Conservation (phyloP, 2,888 invertebrate species). For the Acleris laterana region DNA sequence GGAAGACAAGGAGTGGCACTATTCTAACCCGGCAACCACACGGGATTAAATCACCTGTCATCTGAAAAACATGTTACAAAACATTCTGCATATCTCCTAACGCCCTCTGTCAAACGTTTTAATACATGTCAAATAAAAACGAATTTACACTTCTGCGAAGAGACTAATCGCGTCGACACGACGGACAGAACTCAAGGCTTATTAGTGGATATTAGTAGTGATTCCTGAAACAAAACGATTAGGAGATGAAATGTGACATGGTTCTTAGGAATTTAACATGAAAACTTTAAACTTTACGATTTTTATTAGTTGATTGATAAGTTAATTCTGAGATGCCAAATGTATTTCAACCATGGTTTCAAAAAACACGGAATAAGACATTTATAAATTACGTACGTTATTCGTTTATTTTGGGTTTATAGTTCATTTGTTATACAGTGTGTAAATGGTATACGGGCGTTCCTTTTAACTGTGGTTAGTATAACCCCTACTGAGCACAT, state of each 20-base stretch:
- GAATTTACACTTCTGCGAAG: conserved; percentile 31
- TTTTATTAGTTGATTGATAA: neutral
- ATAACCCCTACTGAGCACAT: too few species aligned
- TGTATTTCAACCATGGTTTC: neutral
- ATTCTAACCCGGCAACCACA: too few species aligned
- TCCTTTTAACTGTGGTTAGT: too few species aligned
- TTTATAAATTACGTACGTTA: too few species aligned
- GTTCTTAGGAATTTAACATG: conserved; percentile 9
- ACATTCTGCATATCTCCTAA: neutral
- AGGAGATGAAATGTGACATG: conserved; percentile 29
- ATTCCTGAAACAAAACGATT: conserved; percentile 27
- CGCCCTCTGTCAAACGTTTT: conserved; percentile 24
- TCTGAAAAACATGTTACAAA: neutral
- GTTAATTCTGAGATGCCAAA: neutral
- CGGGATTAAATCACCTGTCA: too few species aligned
- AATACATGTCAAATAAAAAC: conserved; percentile 28
- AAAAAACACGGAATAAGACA: too few species aligned
- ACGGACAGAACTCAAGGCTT: conserved; percentile 11
- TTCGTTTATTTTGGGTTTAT: too few species aligned
- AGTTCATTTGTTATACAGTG: too few species aligned
- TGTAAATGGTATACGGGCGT: too few species aligned
- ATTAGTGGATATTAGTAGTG: conserved; percentile 14
- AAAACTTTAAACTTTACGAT: neutral
- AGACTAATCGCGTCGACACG: conserved; percentile 21
- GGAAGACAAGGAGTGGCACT: too few species aligned